Evolutionary conservation across 2,113 vertebrate genomes (phyloP).

Genomic region (Rhineura floridana): DNA sequence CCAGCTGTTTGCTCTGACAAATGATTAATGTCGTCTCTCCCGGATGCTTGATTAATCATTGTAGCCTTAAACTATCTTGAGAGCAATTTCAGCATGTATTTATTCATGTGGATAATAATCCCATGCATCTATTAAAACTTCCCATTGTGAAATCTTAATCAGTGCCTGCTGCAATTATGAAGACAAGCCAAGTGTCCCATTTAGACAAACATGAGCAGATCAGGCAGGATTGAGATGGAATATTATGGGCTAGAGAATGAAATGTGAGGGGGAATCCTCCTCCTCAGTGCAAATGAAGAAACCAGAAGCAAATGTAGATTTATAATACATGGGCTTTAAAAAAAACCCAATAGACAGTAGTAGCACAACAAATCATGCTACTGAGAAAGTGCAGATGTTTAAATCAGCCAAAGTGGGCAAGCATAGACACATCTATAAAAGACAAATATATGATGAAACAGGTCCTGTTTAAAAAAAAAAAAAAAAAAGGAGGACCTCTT

Average conservation of each 20-base stretch:
- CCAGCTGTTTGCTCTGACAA: slow-evolving; percentile 39
- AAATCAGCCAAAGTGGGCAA: background rate
- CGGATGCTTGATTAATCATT: slow-evolving; percentile 54
- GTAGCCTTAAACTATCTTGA: slow-evolving; percentile 39
- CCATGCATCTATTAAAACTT: background rate
- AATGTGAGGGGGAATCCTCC: background rate
- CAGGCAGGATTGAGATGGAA: slow-evolving; percentile 11
- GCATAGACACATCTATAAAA: background rate
- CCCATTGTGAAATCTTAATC: slow-evolving; percentile 16
- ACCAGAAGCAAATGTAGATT: background rate
- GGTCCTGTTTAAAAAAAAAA: background rate
- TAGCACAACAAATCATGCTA: background rate
- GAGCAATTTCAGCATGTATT: slow-evolving; percentile 42
- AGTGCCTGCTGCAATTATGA: slow-evolving; percentile 8
- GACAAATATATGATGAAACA: background rate
- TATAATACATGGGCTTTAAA: background rate
- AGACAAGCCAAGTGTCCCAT: background rate
- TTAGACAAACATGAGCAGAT: slow-evolving; percentile 9
- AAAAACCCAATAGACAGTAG: slow-evolving; percentile 19
- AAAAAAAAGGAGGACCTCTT: background rate
- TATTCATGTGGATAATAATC: background rate
- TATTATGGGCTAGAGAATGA: background rate
- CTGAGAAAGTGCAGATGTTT: background rate
- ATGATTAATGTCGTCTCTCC: slow-evolving; percentile 53
- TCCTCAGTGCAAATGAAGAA: background rate